phyloP scores from a whole-genome alignment of 2,113 vertebrate species.

The Camelus bactrianus region DNA sequence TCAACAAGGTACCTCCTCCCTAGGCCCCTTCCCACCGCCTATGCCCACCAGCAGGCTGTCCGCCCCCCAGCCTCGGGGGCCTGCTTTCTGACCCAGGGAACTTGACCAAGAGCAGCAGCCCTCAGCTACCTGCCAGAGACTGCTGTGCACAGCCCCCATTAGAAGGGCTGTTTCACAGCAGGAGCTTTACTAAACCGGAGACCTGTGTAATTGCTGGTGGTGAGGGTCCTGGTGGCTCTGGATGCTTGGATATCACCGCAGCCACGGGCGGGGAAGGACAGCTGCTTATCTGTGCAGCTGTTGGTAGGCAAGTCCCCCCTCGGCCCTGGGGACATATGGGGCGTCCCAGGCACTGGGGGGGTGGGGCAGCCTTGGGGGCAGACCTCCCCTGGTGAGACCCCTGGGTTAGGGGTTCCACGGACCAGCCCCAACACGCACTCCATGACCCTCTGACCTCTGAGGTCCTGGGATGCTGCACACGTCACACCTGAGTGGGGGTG shows the following conservation, averaged over 20 bases:
- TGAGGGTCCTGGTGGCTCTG: background rate
- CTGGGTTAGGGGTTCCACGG: background rate
- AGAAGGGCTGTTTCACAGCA: background rate
- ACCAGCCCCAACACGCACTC: background rate
- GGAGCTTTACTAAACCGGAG: no score
- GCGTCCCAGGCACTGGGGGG: no score
- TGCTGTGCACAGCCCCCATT: background rate
- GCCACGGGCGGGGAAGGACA: background rate
- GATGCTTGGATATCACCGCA: no score
- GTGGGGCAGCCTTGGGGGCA: background rate
- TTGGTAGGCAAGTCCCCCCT: background rate
- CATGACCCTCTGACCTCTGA: no score
- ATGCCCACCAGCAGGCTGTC: no score
- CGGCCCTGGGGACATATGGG: fast-evolving
- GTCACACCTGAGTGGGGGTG: background rate
- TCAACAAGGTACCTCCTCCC: slow-evolving; percentile 91
- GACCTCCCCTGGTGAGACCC: background rate
- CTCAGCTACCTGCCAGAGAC: background rate
- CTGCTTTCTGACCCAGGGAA: background rate
- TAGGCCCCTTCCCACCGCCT: no score
- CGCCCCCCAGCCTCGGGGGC: background rate
- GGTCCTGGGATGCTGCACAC: background rate
- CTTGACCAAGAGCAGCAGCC: background rate
- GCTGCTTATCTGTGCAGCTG: background rate
- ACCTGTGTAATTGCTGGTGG: background rate